Conservation (phyloP, 2,797 vertebrate species). For the Rhinichthys osculus region DNA sequence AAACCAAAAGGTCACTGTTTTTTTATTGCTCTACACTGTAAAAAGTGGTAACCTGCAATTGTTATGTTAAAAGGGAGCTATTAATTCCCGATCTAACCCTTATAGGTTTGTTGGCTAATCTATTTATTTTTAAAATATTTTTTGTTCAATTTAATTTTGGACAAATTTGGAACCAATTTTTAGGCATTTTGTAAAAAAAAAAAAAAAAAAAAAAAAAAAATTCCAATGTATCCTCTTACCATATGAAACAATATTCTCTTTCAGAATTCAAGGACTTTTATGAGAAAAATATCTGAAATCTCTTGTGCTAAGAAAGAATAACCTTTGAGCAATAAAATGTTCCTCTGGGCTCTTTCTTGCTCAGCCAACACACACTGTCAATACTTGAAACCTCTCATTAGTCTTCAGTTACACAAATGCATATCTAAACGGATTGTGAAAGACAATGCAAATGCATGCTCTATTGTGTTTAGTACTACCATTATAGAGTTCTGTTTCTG, state of each 20-base stretch:
- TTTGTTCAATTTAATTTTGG: neutral
- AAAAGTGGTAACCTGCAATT: neutral
- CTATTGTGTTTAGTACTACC: slow-evolving; percentile 7
- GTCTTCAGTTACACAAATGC: slow-evolving; percentile 25
- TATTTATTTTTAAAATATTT: neutral
- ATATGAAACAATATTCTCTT: neutral
- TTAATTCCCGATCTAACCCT: neutral
- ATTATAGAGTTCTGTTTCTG: neutral
- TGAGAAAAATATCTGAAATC: neutral
- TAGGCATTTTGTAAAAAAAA: neutral
- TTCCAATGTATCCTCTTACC: neutral
- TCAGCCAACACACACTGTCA: slow-evolving; percentile 10
- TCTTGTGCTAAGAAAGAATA: neutral
- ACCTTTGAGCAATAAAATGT: neutral
- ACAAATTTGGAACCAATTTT: neutral
- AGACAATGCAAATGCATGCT: neutral
- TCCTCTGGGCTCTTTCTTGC: slow-evolving; percentile 43
- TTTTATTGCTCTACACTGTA: neutral
- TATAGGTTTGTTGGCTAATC: neutral
- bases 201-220: too few relatives aligned
- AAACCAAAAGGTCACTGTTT: too few relatives aligned
- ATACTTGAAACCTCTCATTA: slow-evolving; percentile 53
- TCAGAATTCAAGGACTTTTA: neutral
- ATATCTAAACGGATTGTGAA: slow-evolving; percentile 21
- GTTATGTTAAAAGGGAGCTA: neutral